Evolutionary conservation across 1,140 invertebrate species (phyloP), one percentile per base, ranked within the genome.

Genomic region (Papilio dardanus): DNA sequence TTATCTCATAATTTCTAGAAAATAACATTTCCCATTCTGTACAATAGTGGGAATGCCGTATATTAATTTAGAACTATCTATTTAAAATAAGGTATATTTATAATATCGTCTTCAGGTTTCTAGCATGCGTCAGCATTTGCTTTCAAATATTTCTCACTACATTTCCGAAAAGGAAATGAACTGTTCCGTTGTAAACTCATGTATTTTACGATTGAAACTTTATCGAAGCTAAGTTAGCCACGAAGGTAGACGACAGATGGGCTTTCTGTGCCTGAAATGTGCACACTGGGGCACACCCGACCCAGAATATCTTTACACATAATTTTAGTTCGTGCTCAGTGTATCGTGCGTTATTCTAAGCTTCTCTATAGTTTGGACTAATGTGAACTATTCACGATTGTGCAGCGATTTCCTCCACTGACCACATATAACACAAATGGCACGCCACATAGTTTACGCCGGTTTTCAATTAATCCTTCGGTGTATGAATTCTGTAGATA

Each of bases 371-470:
- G 42, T 46, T 46, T 46, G 42, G 16, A 54, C 50, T 21, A 24
- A 54, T 19, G 50, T 54, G 21, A 54, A 24, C 50, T 54, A 14
- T 54, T 54, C 21, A 5, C 50, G 24, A 54, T 54, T 54, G 50
- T 54, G 50, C 8, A 28, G 10, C 50, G 4, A 54, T 54, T 54
- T 54, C 50, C 50, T 54, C 14, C 50, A 12, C 50, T 24, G 21
- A 54, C 50, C 21, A 54, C 50, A 54, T 54, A 54, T 24, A 54
- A 54, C 10, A 54, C 21, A 54, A 54, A 54, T 24, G 50, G 50
- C 14, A 54, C 19, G 19, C 19, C 19, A 8, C 50, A 14, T 24
- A 54, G 21, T 54, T 19, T 46, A 46, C 16, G 16, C 5, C 6
- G 42, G 42, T 46, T 46, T 46, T 19, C 42, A 46, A 42, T 42